Percentiles rank a stretch among this genome's conserved stretches.
phyloP scores from a whole-genome alignment of 2,113 vertebrate genomes.

The Eptatretus burgeri region DNA sequence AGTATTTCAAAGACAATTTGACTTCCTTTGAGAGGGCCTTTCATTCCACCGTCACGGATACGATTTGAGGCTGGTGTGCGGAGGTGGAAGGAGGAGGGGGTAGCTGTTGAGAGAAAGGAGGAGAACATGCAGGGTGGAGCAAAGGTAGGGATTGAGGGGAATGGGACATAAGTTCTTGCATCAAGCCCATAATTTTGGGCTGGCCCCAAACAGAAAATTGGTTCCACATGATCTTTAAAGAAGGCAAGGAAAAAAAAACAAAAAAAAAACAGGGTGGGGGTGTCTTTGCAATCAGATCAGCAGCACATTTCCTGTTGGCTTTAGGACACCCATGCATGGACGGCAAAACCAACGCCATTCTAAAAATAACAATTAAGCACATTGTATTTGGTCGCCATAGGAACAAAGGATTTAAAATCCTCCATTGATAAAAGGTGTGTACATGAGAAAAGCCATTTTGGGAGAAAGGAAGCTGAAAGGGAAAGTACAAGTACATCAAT shows the following conservation, averaged over 20 bases:
- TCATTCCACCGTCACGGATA: constrained; percentile 5
- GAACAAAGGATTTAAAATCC: too few species aligned
- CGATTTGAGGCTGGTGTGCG: constrained; percentile 2
- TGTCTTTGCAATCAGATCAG: constrained; percentile 2
- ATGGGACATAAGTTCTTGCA: too few species aligned
- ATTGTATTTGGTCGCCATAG: too few species aligned
- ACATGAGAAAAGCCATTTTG: too few species aligned
- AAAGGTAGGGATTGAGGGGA: not conserved
- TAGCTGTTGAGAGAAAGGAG: not conserved
- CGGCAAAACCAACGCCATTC: too few species aligned
- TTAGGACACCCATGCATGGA: not conserved
- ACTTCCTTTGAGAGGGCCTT: not conserved
- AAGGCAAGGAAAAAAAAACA: not conserved
- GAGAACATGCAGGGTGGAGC: not conserved
- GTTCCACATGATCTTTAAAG: constrained; percentile 4
- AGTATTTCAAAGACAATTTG: too few species aligned
- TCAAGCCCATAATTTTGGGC: too few species aligned
- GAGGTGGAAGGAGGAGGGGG: not conserved
- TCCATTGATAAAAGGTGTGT: too few species aligned
- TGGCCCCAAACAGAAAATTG: not conserved
- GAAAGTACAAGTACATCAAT: too few species aligned
- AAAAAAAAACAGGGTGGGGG: too few species aligned
- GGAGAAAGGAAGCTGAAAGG: too few species aligned
- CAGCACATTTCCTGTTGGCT: constrained; percentile 3
- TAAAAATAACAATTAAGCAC: too few species aligned